Evolutionary conservation across 2,797 vertebrate species (phyloP), one percentile per base, ranked within the genome.

Genomic region (Gastrophryne carolinensis): DNA sequence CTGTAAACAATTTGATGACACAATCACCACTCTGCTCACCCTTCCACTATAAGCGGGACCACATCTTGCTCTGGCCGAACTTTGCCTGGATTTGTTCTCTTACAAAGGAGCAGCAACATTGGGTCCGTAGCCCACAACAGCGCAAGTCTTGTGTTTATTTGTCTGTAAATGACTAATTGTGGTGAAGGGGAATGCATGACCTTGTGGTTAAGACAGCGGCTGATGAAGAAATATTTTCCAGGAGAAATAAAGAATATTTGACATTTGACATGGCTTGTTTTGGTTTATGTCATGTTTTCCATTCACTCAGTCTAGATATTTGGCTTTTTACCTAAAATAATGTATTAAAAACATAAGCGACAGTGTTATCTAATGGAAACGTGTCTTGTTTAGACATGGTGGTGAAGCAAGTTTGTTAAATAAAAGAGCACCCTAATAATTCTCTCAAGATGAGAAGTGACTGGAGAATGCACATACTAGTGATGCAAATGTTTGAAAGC

Each of bases 121-220:
- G 60, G 56, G 21, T 61, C 37, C 27, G 60, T 71, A 32, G 60
- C 60, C 56, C 56, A 58, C 41, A 49, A 35, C 15, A 49, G 41
- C 35, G 17, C 34, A 60, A 60, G 56, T 21, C 19, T 35, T 53
- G 35, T 58, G 56, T 71, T 58, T 71, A 71, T 71, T 60, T 71
- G 68, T 58, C 68, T 71, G n/a, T 30, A 12, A 53, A 54, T 69
- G 68, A 71, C 39, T 47, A 70, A 70, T 44, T 57, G 53, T 32
- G 53, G 21, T 50, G 17, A 13, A 61, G 24, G 58, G 54, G 21
- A 30, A 60, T 60, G 56, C 34, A 39, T 60, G 68, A 61, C 68
- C 68, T 49, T 71, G 68, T 50, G 68, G 68, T 71, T 23, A 19
- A 39, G 68, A 71, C 68, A 60, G 39, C 49, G 68, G 56, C 41